A percentile compares a stretch with the other conserved stretches of the same genome.
Conservation (phyloP, 2,888 invertebrate species). For the Diarsia brunnea region DNA sequence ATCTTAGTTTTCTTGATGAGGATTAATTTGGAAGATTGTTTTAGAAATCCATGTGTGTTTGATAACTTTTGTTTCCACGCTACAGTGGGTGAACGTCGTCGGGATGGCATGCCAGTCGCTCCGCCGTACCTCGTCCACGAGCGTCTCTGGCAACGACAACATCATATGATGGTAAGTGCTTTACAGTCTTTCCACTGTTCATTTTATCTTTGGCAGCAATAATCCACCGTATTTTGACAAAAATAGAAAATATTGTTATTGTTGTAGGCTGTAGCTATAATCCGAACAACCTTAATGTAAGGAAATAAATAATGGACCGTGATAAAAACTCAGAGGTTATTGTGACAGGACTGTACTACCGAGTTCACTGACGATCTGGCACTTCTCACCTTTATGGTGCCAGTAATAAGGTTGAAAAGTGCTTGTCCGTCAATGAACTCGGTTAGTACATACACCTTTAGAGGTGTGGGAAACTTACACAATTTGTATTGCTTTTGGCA, state of each 20-base stretch:
- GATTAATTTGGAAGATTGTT: not conserved
- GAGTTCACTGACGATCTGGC: no score
- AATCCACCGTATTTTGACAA: not conserved
- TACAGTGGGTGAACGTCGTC: constrained; percentile 82
- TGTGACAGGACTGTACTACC: not conserved
- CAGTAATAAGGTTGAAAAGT: no score
- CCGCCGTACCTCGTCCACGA: constrained; percentile 94
- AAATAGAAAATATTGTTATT: no score
- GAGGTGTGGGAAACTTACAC: not conserved
- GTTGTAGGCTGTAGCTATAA: no score
- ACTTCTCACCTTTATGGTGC: no score
- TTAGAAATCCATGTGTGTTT: not conserved
- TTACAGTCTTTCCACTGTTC: not conserved
- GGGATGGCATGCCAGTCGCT: constrained; percentile 80
- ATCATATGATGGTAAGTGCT: constrained; percentile 90
- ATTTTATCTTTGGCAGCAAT: not conserved
- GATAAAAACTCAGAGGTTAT: not conserved
- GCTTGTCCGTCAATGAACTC: no score
- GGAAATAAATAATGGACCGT: no score
- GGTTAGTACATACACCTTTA: not conserved
- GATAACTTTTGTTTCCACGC: constrained; percentile 1
- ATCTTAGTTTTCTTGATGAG: not conserved
- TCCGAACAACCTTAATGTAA: no score
- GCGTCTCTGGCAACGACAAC: constrained; percentile 94
- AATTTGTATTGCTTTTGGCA: not conserved